These are phyloP conservation scores for Morpho achilles DNA, from an alignment of 2,888 invertebrate genomes.

Conservation along the genomic window DNA sequence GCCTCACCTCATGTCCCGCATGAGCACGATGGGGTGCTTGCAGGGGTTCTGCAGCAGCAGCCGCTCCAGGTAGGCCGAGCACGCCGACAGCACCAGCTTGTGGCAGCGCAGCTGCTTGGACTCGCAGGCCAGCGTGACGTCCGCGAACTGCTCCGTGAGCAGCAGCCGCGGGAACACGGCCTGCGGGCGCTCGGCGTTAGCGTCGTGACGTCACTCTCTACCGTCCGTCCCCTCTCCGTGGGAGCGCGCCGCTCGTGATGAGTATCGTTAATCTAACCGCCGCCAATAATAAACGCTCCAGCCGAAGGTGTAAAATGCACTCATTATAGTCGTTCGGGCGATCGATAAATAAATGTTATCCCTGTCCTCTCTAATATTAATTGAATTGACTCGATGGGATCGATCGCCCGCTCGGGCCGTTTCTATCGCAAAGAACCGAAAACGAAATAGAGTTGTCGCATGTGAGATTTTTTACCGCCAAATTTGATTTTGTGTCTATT, in stretches of 20 bases:
- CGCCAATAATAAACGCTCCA: too few relatives aligned
- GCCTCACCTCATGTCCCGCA: conserved; percentile 86
- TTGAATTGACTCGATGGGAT: too few relatives aligned
- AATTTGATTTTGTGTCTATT: too few relatives aligned
- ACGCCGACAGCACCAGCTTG: conserved; percentile 91
- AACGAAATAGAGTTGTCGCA: too few relatives aligned
- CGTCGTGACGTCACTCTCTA: neutral
- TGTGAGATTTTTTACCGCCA: too few relatives aligned
- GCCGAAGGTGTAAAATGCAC: too few relatives aligned
- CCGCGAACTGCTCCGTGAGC: conserved; percentile 90
- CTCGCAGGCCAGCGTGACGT: conserved; percentile 93
- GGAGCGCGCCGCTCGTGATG: neutral
- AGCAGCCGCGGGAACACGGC: conserved; percentile 87
- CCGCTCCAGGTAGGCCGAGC: conserved; percentile 90
- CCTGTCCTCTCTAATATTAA: too few relatives aligned
- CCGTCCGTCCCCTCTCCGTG: neutral
- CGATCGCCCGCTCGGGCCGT: too few relatives aligned
- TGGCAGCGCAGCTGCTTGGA: conserved; percentile 92
- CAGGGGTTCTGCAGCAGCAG: conserved; percentile 90
- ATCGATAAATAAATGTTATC: too few relatives aligned
- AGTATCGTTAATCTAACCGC: neutral
- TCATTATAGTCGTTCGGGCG: too few relatives aligned
- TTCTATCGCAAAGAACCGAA: too few relatives aligned
- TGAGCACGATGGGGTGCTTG: conserved; percentile 90
- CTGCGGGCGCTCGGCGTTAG: conserved; percentile 34